A percentile compares a stretch with the other conserved stretches of the same genome.
Conservation (phyloP, 2,113 vertebrate species). For the Heptranchias perlo region DNA sequence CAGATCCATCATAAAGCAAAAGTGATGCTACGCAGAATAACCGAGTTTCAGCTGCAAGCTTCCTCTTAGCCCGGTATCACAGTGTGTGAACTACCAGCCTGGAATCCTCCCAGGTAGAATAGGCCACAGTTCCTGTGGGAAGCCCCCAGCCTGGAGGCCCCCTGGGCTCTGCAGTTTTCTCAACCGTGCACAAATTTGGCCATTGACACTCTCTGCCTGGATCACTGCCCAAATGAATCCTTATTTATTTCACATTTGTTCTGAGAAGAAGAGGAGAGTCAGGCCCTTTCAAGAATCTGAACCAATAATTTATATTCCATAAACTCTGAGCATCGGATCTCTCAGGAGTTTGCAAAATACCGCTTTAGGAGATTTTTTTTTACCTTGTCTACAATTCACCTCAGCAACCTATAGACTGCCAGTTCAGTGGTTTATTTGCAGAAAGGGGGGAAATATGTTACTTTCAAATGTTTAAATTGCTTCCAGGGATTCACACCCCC, state of each 20-base stretch:
- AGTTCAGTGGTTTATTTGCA: neutral
- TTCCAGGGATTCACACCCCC: too few species aligned
- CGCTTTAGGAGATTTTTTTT: neutral
- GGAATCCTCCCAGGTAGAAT: neutral
- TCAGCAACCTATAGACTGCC: neutral
- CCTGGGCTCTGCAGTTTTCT: conserved; percentile 50
- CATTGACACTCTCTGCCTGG: conserved; percentile 47
- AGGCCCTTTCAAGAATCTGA: neutral
- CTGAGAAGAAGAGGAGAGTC: conserved; percentile 42
- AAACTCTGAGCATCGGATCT: neutral
- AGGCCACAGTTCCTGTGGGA: neutral
- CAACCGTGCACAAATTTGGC: conserved; percentile 56
- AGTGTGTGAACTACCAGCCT: neutral
- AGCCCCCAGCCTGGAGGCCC: neutral
- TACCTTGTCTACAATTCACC: neutral
- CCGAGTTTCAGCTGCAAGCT: neutral
- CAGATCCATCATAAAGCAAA: neutral
- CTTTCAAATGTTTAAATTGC: too few species aligned
- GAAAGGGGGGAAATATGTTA: neutral
- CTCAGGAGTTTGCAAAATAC: neutral
- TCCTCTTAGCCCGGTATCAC: neutral
- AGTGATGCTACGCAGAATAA: neutral
- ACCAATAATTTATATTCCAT: neutral
- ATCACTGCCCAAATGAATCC: conserved; percentile 59
- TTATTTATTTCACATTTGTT: conserved; percentile 64